Percentiles rank a stretch among this genome's conserved stretches.
phyloP scores from a whole-genome alignment of 2,888 invertebrate species.

The Busseola fusca region DNA sequence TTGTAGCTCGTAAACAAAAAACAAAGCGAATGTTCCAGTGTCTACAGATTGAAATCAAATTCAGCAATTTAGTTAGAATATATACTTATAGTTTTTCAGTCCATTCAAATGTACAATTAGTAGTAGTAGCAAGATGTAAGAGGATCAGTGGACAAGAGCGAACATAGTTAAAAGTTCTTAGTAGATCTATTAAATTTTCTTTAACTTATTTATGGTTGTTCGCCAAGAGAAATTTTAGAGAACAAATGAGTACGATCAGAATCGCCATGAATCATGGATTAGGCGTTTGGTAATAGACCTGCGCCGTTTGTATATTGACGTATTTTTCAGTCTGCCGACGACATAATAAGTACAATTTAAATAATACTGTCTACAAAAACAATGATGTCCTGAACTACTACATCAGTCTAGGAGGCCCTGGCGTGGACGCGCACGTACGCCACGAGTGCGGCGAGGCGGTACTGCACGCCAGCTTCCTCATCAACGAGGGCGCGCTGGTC shows the following conservation, averaged over 20 bases:
- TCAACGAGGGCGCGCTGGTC: conserved; percentile 99
- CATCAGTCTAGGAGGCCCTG: conserved; percentile 97
- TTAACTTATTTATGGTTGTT: neutral
- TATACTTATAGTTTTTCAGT: neutral
- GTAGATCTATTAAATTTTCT: neutral
- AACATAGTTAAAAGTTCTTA: neutral
- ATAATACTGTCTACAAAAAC: neutral
- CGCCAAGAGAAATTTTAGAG: neutral
- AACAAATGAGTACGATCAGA: neutral
- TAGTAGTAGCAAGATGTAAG: neutral
- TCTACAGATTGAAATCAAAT: neutral
- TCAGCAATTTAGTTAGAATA: neutral
- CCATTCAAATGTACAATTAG: neutral
- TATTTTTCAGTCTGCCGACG: neutral
- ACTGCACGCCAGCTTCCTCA: conserved; percentile 96
- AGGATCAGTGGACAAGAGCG: neutral
- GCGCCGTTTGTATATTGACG: neutral
- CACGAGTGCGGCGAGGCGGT: conserved; percentile 95
- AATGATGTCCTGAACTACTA: conserved; percentile 70
- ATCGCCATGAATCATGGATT: neutral
- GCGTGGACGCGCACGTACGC: conserved; percentile 97
- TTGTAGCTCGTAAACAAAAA: neutral
- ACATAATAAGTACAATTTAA: neutral
- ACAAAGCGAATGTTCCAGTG: neutral
- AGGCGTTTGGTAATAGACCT: no score